phyloP scores from a whole-genome alignment of 2,113 vertebrate species.

The Sturnus vulgaris region DNA sequence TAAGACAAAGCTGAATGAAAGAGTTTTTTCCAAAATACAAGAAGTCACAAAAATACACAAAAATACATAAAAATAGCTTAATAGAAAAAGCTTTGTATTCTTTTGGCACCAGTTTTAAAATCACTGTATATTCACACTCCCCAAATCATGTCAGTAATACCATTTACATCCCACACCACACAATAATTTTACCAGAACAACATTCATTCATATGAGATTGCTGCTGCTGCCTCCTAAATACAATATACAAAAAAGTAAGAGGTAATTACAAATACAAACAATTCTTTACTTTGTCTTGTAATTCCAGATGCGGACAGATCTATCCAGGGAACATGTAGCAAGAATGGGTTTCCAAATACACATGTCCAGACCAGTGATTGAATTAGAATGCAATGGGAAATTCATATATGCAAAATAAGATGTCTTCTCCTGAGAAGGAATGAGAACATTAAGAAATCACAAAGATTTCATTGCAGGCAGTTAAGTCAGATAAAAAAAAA shows the following conservation, averaged over 20 bases:
- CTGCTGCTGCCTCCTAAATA: neutral
- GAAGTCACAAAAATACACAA: neutral
- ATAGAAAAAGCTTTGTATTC: neutral
- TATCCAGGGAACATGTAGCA: slow-evolving; percentile 90
- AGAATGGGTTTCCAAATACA: slow-evolving; percentile 88
- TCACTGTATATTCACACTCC: neutral
- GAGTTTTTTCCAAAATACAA: neutral
- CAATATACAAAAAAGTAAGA: neutral
- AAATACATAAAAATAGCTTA: neutral
- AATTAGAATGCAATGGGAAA: slow-evolving; percentile 83
- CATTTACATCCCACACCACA: neutral
- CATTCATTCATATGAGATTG: neutral
- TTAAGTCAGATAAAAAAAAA: neutral
- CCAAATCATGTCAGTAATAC: neutral
- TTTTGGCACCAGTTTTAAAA: neutral
- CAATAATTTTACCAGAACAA: neutral
- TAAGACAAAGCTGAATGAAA: neutral
- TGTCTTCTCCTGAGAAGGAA: slow-evolving; percentile 73
- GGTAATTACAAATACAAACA: neutral
- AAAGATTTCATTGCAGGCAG: neutral
- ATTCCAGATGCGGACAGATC: slow-evolving; percentile 93
- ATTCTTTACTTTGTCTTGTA: slow-evolving; percentile 86
- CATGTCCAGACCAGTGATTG: slow-evolving; percentile 84
- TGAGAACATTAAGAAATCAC: neutral
- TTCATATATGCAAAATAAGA: slow-evolving; percentile 83